Conservation (phyloP, 2,113 vertebrate genomes). For the Hippocampus guttulatus region DNA sequence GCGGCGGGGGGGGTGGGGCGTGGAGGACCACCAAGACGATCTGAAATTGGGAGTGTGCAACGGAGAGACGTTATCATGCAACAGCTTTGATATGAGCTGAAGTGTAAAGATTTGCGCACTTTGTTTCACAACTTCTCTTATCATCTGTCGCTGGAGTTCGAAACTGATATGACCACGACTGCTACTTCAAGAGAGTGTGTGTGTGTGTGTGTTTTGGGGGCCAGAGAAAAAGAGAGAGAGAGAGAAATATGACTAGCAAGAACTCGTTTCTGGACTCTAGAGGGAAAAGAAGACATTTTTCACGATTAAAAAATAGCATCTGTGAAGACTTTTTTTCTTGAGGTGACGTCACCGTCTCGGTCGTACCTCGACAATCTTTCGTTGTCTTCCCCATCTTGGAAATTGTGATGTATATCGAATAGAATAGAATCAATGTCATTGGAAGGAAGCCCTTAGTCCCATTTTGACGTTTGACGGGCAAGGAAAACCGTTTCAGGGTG, state of each 20-base stretch:
- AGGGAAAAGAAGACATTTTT: too few species aligned
- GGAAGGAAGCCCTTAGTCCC: not conserved
- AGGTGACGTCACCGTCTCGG: too few species aligned
- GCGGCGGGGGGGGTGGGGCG: conserved; percentile 4
- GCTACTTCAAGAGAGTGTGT: conserved; percentile 64
- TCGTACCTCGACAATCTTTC: too few species aligned
- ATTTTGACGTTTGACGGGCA: not conserved
- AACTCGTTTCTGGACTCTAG: too few species aligned
- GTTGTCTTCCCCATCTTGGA: not conserved
- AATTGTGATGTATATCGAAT: not conserved
- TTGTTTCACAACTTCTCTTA: conserved; percentile 64
- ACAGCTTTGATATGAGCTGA: conserved; percentile 67
- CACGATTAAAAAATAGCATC: too few species aligned
- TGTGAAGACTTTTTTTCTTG: too few species aligned
- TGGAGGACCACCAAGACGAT: conserved; percentile 62
- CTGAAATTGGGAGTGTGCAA: conserved; percentile 31
- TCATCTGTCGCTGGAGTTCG: conserved; percentile 51
- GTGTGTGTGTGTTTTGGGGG: too few species aligned
- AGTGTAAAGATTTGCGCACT: conserved; percentile 65
- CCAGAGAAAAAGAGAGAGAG: too few species aligned
- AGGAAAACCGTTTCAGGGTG: not conserved
- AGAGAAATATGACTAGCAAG: too few species aligned
- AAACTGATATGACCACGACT: conserved; percentile 38
- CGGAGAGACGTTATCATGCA: conserved; percentile 56
- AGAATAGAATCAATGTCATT: not conserved